Base-by-base conservation (phyloP, 2,888 invertebrate genomes). In the Epistrophe eligans region DNA sequence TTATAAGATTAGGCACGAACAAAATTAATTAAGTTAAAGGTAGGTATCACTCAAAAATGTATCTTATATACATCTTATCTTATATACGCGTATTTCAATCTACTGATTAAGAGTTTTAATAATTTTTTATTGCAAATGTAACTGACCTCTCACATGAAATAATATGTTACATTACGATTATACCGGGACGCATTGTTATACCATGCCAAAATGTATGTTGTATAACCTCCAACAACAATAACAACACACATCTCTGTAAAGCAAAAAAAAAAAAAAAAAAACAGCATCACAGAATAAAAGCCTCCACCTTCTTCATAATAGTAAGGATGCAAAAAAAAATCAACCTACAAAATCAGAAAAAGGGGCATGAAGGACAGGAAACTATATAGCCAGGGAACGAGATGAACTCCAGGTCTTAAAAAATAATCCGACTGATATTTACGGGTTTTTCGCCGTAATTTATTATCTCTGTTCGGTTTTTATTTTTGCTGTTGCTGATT, bases 341-440 rank as follows among this genome's bases (percentile, higher is more conserved):
- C 64, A 66, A 43, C 62, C 24, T 24, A 71, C 64, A 50, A 58
- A 77, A 52, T 52, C 73, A 60, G 55, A 70, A 70, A 74, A 35
- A 40, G 17, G 50, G 45, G 62, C 72, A 64, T 48, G 79, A 82
- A 82, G 82, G 71, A 79, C 77, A 70, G 77, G 82, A 79, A 73
- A 52, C 60, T 73, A 28, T 57, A 60, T 57, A 67, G 72, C 24
- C 43, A 24, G 60, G 67, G 43, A 57, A 82, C 45, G 57, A 60
- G 77, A 77, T 57, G 74, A 79, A 79, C 70, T 71, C 58, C 82
- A 74, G 70, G 70, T 73, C 60, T 87, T 71, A 77, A 84, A 84
- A 84, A 84, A 84, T 84, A 87, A 82, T 87, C 82, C 82, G 71
- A 74, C 85, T 87, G 85, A 87, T 87, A 82, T 87, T 82, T 87